phyloP scores from a whole-genome alignment of 2,888 invertebrate genomes.

The Omphaloscelis lunosa region DNA sequence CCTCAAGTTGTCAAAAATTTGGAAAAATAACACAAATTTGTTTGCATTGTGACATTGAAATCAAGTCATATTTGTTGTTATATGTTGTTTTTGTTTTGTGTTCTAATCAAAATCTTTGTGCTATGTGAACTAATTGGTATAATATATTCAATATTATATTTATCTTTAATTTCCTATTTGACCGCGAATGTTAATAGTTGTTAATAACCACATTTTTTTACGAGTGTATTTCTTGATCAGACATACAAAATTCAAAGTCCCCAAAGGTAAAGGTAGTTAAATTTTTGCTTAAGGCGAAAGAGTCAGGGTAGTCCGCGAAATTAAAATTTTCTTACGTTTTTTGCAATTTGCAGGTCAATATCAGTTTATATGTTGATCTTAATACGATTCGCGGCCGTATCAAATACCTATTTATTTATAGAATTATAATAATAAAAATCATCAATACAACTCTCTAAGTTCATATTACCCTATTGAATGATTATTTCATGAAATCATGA shows the following conservation, averaged over 20 bases:
- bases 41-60: conserved; percentile 46
- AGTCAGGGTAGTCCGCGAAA: no score
- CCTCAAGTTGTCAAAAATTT: conserved; percentile 5
- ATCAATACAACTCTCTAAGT: no score
- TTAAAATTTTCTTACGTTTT: no score
- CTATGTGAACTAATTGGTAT: conserved; percentile 52
- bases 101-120: conserved; percentile 66
- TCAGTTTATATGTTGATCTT: no score
- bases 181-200: background rate
- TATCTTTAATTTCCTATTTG: background rate
- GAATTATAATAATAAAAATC: no score
- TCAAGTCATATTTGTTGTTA: conserved; percentile 61
- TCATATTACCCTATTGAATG: no score
- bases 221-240: background rate
- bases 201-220: background rate
- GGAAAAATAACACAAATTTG: conserved; percentile 21
- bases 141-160: conserved; percentile 18
- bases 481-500: no score
- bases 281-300: background rate
- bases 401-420: no score
- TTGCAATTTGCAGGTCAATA: no score
- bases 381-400: no score
- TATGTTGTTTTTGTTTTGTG: conserved; percentile 64
- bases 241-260: background rate
- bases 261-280: background rate